These are phyloP conservation scores for Apteryx owenii DNA, from an alignment of 2,113 vertebrate species.

Conservation along the genomic window DNA sequence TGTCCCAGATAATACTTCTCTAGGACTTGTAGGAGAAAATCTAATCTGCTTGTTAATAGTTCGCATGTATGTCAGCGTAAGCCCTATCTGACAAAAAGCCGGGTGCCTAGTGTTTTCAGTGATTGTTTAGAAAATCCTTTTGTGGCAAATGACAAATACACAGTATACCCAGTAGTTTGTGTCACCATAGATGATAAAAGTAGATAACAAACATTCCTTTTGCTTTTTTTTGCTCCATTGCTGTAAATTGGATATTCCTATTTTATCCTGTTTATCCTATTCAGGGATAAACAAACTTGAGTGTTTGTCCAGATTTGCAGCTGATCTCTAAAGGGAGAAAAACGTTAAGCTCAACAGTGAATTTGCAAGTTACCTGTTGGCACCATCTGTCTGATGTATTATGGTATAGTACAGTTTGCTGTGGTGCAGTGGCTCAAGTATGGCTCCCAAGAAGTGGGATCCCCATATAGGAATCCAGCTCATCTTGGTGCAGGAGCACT, in stretches of 20 bases:
- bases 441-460: background rate
- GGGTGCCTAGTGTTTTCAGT: background rate
- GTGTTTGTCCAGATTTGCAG: slow-evolving; percentile 51
- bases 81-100: background rate
- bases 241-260: background rate
- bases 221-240: slow-evolving; percentile 3
- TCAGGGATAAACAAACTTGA: background rate
- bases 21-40: background rate
- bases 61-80: background rate
- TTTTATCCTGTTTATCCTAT: too few species aligned
- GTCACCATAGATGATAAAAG: background rate
- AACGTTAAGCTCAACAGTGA: background rate
- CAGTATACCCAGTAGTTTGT: background rate
- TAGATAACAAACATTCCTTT: background rate
- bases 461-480: background rate
- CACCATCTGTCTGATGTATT: background rate
- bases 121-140: background rate
- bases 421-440: background rate
- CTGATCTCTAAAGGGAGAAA: slow-evolving; percentile 33
- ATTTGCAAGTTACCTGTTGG: slow-evolving; percentile 16
- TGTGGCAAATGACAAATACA: background rate
- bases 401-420: background rate
- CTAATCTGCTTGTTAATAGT: background rate
- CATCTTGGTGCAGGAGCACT: background rate
- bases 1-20: background rate